Evolutionary conservation across 1,140 invertebrate genomes (phyloP), one percentile per base, ranked within the genome.

Genomic region (Tetragnatha versicolor): DNA sequence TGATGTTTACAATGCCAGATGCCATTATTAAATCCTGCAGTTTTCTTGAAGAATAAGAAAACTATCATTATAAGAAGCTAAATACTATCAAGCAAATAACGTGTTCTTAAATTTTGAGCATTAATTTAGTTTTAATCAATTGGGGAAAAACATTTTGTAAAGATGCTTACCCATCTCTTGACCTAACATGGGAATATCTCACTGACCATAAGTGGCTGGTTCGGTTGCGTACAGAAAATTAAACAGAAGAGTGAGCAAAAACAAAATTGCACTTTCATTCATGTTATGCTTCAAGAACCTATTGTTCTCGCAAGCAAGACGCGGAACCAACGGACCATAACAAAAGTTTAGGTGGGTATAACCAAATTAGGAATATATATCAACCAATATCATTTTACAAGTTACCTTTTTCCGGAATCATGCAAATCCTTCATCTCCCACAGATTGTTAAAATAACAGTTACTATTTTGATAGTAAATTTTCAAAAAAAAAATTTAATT

Each of bases 311-410:
- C 25, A 60, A 9, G 31, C 25, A 73, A 63, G 58, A 47, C 39
- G 55, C 55, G 33, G 51, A 75, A 75, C 29, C 72, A 75, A 27
- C 42, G 42, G 39, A 75, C 72, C 72, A 75, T 61, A 75, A 63
- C 72, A 75, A 31, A 75, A 72, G 22, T 49, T 58, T 14, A 51
- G 33, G 25, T 63, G 42, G 22, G 55, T 27, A 63, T 61, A 61
- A 47, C 72, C 72, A 75, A 75, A 75, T 75, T 75, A 63, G 72
- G n/a, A n/a, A n/a, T n/a, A n/a, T n/a, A n/a, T n/a, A n/a, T n/a
- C n/a, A n/a, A n/a, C n/a, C n/a, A n/a, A n/a, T n/a, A n/a, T n/a
- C n/a, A n/a, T n/a, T n/a, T n/a, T n/a, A n/a, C n/a, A n/a, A n/a
- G 72, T 49, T 47, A 49, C 31, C 20, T 27, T 37, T 42, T 55